Conservation (phyloP, 1,140 invertebrate species). For the Dendroctonus ponderosae region DNA sequence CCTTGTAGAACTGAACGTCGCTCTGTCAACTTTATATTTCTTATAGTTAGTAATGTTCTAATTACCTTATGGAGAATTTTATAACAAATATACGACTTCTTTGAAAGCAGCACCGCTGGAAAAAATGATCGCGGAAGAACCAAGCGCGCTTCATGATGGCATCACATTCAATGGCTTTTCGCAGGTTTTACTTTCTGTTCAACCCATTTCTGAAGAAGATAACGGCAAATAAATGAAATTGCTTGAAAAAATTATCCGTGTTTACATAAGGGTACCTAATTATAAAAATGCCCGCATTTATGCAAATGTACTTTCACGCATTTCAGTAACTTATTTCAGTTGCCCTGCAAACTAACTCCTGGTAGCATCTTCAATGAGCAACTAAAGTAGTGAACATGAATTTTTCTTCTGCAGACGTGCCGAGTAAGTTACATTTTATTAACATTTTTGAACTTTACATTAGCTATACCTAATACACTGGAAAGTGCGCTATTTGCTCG, state of each 20-base stretch:
- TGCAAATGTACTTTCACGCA: slow-evolving; percentile 24
- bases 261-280: slow-evolving; percentile 20
- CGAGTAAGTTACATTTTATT: slow-evolving; percentile 17
- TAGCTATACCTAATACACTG: background rate
- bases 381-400: slow-evolving; percentile 19
- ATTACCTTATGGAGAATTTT: too few species aligned
- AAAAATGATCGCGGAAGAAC: too few species aligned
- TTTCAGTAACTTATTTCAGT: slow-evolving; percentile 21
- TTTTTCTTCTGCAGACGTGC: slow-evolving; percentile 7
- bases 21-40: too few species aligned
- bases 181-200: slow-evolving; percentile 1
- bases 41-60: too few species aligned
- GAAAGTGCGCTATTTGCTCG: too few species aligned
- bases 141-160: too few species aligned
- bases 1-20: too few species aligned
- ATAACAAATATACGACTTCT: too few species aligned
- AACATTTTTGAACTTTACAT: background rate
- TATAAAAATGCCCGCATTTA: slow-evolving; percentile 24
- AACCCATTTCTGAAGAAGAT: background rate
- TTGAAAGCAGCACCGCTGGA: too few species aligned
- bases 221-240: slow-evolving; percentile 16
- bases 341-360: background rate
- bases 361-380: slow-evolving; percentile 4
- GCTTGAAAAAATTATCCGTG: slow-evolving; percentile 16
- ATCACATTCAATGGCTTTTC: too few species aligned